Evolutionary conservation across 37 sponge, comb jelly and placozoan species (phyloP).

Genomic region (Halichondria panicea): DNA sequence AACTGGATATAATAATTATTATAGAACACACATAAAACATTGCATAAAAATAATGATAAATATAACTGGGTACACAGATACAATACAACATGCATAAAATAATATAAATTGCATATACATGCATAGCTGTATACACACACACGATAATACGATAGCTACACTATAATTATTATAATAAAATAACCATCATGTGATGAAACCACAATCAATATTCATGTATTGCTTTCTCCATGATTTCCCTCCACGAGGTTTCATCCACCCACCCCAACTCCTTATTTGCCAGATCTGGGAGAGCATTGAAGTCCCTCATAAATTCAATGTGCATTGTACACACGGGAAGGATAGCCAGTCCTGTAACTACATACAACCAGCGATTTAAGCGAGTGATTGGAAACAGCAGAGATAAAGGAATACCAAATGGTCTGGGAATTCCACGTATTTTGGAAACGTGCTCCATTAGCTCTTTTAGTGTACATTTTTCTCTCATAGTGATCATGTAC

Average conservation of each 20-base stretch:
- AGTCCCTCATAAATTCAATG: not conserved
- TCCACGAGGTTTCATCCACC: not conserved
- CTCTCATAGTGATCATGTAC: not conserved
- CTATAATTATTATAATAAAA: no score
- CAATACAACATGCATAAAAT: no score
- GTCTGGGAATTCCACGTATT: not conserved
- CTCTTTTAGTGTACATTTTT: not conserved
- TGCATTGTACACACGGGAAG: not conserved
- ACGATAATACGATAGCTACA: no score
- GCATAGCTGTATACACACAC: no score
- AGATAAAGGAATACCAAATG: not conserved
- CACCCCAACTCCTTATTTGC: conserved; percentile 13
- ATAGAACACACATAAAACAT: no score
- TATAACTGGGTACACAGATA: no score
- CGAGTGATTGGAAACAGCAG: not conserved
- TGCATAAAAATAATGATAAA: no score
- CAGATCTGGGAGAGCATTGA: not conserved
- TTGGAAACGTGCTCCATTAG: not conserved
- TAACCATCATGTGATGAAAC: no score
- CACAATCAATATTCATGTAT: not conserved
- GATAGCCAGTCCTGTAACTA: not conserved
- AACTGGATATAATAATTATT: no score
- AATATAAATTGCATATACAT: no score
- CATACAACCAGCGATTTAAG: not conserved
- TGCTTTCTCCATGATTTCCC: not conserved